Conservation (phyloP, 2,888 invertebrate genomes). For the Caradrina kadenii region DNA sequence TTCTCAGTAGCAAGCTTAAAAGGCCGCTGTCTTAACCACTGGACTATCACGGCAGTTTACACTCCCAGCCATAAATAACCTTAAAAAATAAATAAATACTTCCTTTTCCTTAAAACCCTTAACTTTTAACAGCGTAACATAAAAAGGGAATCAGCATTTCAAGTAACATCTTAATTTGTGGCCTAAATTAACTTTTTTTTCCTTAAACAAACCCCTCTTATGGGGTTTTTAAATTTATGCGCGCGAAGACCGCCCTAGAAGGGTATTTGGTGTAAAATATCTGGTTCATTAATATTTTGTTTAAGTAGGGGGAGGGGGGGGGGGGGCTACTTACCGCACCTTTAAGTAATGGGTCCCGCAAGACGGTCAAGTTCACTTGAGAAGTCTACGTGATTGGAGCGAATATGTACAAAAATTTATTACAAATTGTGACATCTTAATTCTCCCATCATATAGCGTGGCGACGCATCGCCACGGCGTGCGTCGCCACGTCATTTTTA, state of each 20-base stretch:
- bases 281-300: conserved; percentile 45
- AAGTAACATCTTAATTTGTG: conserved; percentile 45
- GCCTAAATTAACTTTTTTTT: conserved; percentile 35
- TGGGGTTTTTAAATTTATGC: conserved; percentile 32
- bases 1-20: no score
- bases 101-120: conserved; percentile 2
- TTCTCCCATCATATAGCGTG: no score
- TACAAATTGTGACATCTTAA: no score
- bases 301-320: conserved; percentile 5
- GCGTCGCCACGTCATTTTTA: no score
- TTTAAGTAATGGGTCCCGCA: no score
- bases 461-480: no score
- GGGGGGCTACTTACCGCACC: no score
- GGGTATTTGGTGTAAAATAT: conserved; percentile 48
- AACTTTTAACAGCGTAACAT: conserved; percentile 27
- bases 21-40: no score
- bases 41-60: no score
- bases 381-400: no score
- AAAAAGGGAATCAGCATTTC: conserved; percentile 29
- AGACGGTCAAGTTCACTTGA: no score
- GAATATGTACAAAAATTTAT: no score
- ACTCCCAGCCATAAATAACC: conserved; percentile 3
- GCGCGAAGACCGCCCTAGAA: conserved; percentile 9
- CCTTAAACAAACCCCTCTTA: conserved; percentile 12
- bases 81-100: conserved; percentile 13